These are phyloP conservation scores for Zeugodacus cucurbitae DNA, from an alignment of 1,140 invertebrate species.

Conservation along the genomic window DNA sequence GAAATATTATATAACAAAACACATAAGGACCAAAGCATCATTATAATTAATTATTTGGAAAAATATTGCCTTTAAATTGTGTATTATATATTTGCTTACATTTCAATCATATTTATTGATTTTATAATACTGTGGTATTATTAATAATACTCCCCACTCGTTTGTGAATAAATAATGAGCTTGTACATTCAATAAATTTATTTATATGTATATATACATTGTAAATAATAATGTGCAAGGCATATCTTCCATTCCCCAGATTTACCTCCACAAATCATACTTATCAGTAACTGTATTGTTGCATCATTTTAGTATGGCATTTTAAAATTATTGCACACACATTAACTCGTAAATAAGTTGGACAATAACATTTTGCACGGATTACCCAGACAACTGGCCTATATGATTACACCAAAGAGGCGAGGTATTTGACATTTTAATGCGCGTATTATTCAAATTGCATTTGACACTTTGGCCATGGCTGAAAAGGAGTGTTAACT, in stretches of 20 bases:
- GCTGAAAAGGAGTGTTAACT: not conserved
- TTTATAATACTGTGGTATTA: rapidly evolving
- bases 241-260: not conserved
- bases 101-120: too few species aligned
- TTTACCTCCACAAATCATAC: not conserved
- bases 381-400: constrained; percentile 16
- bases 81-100: too few species aligned
- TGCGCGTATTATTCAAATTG: constrained; percentile 7
- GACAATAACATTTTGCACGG: constrained; percentile 11
- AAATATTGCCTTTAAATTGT: too few species aligned
- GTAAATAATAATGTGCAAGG: not conserved
- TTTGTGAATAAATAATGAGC: not conserved
- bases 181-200: not conserved
- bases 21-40: too few species aligned
- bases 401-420: constrained; percentile 6
- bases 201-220: not conserved
- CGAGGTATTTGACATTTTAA: constrained; percentile 37
- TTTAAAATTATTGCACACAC: constrained; percentile 12
- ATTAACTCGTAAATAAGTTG: constrained; percentile 11
- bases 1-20: too few species aligned
- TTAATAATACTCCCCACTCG: too few species aligned
- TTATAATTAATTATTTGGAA: too few species aligned
- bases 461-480: not conserved
- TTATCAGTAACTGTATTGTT: not conserved
- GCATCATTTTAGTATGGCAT: not conserved